Evolutionary conservation across 2,113 vertebrate genomes (phyloP).

Genomic region (Glaucidium brasilianum): DNA sequence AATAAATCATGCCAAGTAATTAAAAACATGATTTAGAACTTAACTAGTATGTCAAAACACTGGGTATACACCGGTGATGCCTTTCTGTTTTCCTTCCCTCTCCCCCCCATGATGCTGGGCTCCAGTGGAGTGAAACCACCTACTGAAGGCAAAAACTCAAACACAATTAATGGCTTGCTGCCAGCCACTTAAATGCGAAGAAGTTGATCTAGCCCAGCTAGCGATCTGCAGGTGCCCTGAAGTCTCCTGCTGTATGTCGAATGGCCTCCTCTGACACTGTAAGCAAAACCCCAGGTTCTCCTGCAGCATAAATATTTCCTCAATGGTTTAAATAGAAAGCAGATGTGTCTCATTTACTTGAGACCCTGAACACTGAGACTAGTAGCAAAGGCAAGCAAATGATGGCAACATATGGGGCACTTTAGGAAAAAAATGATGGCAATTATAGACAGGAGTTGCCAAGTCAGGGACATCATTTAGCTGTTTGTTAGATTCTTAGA

Average conservation of each 20-base stretch:
- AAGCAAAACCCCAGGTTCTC: background rate
- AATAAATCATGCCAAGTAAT: slow-evolving; percentile 54
- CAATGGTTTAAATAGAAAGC: background rate
- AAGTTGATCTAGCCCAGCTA: background rate
- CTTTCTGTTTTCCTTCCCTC: background rate
- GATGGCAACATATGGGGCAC: background rate
- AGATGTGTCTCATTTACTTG: background rate
- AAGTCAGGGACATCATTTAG: background rate
- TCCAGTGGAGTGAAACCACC: slow-evolving; percentile 1
- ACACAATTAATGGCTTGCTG: background rate
- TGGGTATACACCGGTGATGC: background rate
- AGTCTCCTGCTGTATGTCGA: background rate
- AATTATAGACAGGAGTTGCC: background rate
- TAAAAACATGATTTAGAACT: slow-evolving; percentile 44
- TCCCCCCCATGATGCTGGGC: background rate
- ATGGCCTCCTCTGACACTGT: background rate
- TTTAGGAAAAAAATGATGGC: background rate
- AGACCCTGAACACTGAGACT: background rate
- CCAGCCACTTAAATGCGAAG: background rate
- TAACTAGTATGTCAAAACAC: background rate
- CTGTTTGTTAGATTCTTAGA: background rate
- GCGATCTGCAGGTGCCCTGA: background rate
- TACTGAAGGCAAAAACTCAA: background rate
- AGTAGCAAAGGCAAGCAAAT: background rate
- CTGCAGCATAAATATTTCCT: slow-evolving; percentile 4